Evolutionary conservation across 37 sponge, comb jelly and placozoan species (phyloP).

Genomic region (Ianthella basta): DNA sequence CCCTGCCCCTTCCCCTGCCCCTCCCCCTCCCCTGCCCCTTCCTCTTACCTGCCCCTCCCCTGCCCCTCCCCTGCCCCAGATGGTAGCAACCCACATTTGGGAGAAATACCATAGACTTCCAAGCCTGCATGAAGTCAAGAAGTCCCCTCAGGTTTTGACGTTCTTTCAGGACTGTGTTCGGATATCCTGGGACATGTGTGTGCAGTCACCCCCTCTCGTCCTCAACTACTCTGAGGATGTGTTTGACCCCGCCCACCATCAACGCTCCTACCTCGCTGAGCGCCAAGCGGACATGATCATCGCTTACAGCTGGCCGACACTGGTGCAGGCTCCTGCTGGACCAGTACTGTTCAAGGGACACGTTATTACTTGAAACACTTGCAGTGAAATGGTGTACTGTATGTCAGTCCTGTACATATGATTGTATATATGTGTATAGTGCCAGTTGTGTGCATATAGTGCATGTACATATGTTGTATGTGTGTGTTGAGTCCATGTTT

Average conservation of each 20-base stretch:
- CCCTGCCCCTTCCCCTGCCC: too few species aligned
- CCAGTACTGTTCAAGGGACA: conserved; percentile 33
- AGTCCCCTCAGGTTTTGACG: neutral
- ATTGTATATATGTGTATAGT: too few species aligned
- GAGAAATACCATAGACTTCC: conserved; percentile 28
- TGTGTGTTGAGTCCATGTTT: too few species aligned
- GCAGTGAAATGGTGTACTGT: too few species aligned
- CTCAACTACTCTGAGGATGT: conserved; percentile 43
- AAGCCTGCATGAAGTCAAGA: neutral
- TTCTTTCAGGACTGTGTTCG: conserved; percentile 60
- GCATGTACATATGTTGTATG: too few species aligned
- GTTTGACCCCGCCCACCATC: conserved; percentile 53
- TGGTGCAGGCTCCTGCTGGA: conserved; percentile 47
- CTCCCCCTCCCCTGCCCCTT: too few species aligned
- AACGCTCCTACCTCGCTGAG: conserved; percentile 43
- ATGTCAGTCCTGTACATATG: too few species aligned
- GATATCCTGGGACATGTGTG: conserved; percentile 63
- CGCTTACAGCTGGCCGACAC: conserved; percentile 64
- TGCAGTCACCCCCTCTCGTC: conserved; percentile 68
- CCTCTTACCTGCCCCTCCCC: too few species aligned
- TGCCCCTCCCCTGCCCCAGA: conserved; percentile 20
- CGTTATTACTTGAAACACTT: conserved; percentile 48
- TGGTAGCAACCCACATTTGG: conserved; percentile 30
- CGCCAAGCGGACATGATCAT: conserved; percentile 17
- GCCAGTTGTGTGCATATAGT: too few species aligned